phyloP scores from a whole-genome alignment of 2,797 vertebrate species.

The Atherinosoma microstoma region DNA sequence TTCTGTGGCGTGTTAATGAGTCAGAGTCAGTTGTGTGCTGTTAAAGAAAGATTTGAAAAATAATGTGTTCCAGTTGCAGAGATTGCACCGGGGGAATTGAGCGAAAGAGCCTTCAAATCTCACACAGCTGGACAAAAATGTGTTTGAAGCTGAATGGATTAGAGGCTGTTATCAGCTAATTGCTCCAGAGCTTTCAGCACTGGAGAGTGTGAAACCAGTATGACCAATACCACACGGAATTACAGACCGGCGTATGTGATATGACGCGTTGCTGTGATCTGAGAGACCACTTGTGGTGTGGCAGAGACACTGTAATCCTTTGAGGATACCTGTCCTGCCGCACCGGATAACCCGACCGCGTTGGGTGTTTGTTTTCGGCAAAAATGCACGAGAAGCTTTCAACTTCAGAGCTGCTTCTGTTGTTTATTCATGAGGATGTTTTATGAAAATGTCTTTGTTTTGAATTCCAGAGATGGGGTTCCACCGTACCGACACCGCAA shows the following conservation, averaged over 20 bases:
- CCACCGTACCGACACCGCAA: slow-evolving; percentile 94
- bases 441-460: slow-evolving; percentile 71
- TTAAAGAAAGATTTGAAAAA: slow-evolving; percentile 60
- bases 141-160: slow-evolving; percentile 87
- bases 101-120: slow-evolving; percentile 82
- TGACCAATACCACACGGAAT: slow-evolving; percentile 70
- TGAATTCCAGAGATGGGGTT: slow-evolving; percentile 90
- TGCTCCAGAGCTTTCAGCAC: slow-evolving; percentile 76
- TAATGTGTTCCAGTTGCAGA: slow-evolving; percentile 54
- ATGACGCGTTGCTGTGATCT: slow-evolving; percentile 55
- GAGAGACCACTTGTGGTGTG: slow-evolving; percentile 53
- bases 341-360: slow-evolving; percentile 49
- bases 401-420: slow-evolving; percentile 59
- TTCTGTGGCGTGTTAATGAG: slow-evolving; percentile 68
- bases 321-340: slow-evolving; percentile 44
- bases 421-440: slow-evolving; percentile 73
- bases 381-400: slow-evolving; percentile 36
- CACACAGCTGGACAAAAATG: slow-evolving; percentile 80
- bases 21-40: slow-evolving; percentile 58
- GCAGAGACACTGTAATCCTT: slow-evolving; percentile 47
- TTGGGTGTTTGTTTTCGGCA: slow-evolving; percentile 47
- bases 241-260: slow-evolving; percentile 37
- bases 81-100: slow-evolving; percentile 75
- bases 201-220: slow-evolving; percentile 66
- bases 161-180: slow-evolving; percentile 83